Conservation (phyloP, 1,140 invertebrate genomes). For the Antheraea mylitta region DNA sequence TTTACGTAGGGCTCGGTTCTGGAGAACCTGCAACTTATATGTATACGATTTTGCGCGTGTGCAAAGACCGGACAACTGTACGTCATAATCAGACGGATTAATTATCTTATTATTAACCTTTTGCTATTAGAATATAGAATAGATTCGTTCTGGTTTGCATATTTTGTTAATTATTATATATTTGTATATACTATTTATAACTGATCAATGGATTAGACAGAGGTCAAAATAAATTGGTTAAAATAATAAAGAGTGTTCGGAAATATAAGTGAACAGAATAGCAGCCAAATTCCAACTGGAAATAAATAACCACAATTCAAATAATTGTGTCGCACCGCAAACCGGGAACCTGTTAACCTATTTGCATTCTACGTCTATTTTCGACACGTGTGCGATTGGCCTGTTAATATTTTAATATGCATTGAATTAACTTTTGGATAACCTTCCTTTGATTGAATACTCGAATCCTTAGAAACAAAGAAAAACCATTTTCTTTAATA, state of each 20-base stretch:
- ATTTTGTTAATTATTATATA: too few species aligned
- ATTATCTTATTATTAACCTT: too few species aligned
- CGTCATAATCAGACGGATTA: too few species aligned
- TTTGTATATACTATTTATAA: neutral
- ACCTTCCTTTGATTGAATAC: too few species aligned
- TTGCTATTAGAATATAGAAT: too few species aligned
- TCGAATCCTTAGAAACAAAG: too few species aligned
- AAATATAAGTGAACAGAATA: neutral
- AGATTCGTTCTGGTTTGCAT: too few species aligned
- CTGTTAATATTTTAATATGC: neutral
- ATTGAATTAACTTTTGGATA: neutral
- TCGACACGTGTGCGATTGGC: neutral
- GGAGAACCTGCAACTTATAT: too few species aligned
- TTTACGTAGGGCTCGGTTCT: too few species aligned
- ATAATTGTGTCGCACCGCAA: constrained; percentile 3
- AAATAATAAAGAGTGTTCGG: neutral
- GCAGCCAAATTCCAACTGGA: neutral
- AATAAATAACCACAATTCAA: neutral
- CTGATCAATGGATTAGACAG: neutral
- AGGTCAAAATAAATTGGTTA: neutral
- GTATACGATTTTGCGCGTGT: too few species aligned
- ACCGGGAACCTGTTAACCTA: neutral
- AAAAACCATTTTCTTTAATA: too few species aligned
- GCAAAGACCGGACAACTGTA: too few species aligned
- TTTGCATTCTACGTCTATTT: neutral